A percentile compares a stretch with the other conserved stretches of the same genome.
Evolutionary conservation across 23 tunicate genomes (phyloP).

Genomic region (Ciona savignyi): DNA sequence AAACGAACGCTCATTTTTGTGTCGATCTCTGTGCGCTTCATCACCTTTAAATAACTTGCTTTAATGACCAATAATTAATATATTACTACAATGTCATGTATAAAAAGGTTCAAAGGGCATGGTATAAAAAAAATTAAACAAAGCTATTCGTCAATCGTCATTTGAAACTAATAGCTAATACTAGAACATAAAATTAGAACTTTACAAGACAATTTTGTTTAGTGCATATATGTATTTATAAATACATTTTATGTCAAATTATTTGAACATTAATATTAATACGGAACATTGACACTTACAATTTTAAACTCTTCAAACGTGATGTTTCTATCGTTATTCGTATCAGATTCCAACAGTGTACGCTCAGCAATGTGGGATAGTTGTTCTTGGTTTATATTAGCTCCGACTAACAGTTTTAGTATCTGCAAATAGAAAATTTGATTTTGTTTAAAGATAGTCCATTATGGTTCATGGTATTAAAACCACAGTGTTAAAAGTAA

Average conservation of each 20-base stretch:
- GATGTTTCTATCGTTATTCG: conserved; percentile 53
- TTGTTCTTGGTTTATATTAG: conserved; percentile 82
- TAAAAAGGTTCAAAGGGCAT: too few species aligned
- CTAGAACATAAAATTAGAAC: too few species aligned
- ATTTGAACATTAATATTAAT: neutral
- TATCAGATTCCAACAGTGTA: conserved; percentile 69
- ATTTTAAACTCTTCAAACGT: conserved; percentile 65
- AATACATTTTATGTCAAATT: neutral
- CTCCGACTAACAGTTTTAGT: conserved; percentile 69
- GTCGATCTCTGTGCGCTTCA: conserved; percentile 50
- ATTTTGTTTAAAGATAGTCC: neutral
- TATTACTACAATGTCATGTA: too few species aligned
- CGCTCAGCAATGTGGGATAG: conserved; percentile 80
- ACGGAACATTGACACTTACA: conserved; percentile 9
- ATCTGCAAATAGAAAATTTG: conserved; percentile 22
- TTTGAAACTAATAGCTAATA: too few species aligned
- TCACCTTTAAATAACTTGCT: conserved; percentile 26
- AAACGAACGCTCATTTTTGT: conserved; percentile 90
- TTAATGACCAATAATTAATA: neutral
- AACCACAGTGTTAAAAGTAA: too few species aligned
- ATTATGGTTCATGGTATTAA: too few species aligned
- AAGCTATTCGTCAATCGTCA: too few species aligned
- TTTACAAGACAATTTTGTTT: too few species aligned
- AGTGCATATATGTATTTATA: neutral
- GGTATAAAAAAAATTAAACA: too few species aligned